phyloP scores from a whole-genome alignment of 2,113 vertebrate species.

The Tichodroma muraria region DNA sequence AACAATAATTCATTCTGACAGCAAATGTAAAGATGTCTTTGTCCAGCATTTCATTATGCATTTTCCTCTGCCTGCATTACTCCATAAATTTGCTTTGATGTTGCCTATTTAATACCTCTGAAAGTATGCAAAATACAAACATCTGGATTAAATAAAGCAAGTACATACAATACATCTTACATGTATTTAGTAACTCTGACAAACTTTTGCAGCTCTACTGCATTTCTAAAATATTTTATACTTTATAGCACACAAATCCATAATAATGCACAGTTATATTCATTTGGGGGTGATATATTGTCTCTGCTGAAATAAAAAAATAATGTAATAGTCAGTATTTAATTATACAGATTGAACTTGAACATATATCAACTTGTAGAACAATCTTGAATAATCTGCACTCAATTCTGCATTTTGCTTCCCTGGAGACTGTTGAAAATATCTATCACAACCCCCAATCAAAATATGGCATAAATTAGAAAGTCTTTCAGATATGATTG shows the following conservation, averaged over 20 bases:
- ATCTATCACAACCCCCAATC: background rate
- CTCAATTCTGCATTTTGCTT: background rate
- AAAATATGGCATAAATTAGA: constrained; percentile 34
- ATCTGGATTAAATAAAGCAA: constrained; percentile 46
- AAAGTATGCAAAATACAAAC: constrained; percentile 32
- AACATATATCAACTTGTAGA: background rate
- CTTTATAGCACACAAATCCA: background rate
- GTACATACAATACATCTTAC: background rate
- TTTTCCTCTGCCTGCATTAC: background rate
- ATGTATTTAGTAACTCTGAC: background rate
- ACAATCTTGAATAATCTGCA: background rate
- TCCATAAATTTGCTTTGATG: constrained; percentile 44
- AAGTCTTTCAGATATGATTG: background rate
- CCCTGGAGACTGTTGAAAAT: constrained; percentile 5
- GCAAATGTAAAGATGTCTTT: constrained; percentile 40
- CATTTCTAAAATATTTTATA: background rate
- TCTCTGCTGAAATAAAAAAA: background rate
- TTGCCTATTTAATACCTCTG: constrained; percentile 29
- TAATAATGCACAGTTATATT: background rate
- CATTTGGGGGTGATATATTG: background rate
- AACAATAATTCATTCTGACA: constrained; percentile 31
- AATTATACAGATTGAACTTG: constrained; percentile 1
- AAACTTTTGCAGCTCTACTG: background rate
- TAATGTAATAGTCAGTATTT: background rate
- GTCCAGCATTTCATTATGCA: background rate